Evolutionary conservation across 2,797 vertebrate species (phyloP).

Genomic region (Catharus ustulatus): DNA sequence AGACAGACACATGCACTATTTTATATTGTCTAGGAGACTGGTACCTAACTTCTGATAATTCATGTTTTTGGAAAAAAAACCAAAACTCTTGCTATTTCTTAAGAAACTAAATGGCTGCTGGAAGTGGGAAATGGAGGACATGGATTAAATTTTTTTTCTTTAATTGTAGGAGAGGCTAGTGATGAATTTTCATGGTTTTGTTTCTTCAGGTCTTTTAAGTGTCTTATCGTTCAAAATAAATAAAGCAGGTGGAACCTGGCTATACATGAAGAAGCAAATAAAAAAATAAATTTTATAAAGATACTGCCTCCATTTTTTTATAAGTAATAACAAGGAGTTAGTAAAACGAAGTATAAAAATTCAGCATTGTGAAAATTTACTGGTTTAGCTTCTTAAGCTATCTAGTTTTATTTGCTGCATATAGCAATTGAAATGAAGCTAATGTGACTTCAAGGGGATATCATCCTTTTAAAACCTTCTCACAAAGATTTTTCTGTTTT

Average conservation of each 20-base stretch:
- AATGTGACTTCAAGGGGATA: background rate
- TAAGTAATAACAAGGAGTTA: background rate
- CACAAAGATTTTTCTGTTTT: constrained; percentile 12
- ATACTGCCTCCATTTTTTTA: background rate
- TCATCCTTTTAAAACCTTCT: background rate
- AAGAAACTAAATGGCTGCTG: background rate
- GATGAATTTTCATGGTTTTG: background rate
- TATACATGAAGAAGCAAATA: background rate
- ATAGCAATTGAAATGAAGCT: background rate
- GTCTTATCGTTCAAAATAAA: background rate
- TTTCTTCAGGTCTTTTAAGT: background rate
- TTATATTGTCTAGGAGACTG: background rate
- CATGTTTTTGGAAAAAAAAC: background rate
- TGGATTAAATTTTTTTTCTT: background rate
- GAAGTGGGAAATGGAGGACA: background rate
- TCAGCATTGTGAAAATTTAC: background rate
- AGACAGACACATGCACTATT: background rate
- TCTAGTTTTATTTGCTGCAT: background rate
- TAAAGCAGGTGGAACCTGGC: background rate
- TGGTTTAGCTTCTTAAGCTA: background rate
- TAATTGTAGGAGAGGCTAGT: background rate
- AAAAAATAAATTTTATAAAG: background rate
- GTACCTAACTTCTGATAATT: background rate
- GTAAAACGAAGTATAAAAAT: background rate
- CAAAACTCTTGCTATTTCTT: background rate